These are phyloP conservation scores for Tupiocoris notatus DNA, from an alignment of 2,888 invertebrate species.

Conservation along the genomic window DNA sequence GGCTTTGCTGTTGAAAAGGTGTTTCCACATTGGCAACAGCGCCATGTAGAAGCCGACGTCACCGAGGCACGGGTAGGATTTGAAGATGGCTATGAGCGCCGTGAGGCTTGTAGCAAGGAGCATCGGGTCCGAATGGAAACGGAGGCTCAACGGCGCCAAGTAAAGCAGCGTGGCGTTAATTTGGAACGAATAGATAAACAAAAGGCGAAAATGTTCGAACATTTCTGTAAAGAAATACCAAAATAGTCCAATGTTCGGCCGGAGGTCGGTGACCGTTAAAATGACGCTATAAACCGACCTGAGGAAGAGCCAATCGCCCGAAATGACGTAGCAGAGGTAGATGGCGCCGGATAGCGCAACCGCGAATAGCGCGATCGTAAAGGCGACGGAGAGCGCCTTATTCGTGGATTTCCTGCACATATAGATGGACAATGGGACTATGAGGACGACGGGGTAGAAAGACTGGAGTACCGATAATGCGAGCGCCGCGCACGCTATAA, in stretches of 20 bases:
- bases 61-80: constrained; percentile 94
- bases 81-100: constrained; percentile 84
- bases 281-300: constrained; percentile 78
- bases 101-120: constrained; percentile 75
- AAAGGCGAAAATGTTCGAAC: constrained; percentile 96
- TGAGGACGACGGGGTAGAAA: constrained; percentile 75
- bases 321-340: constrained; percentile 63
- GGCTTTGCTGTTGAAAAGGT: constrained; percentile 77
- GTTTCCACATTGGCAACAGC: constrained; percentile 86
- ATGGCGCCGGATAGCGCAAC: constrained; percentile 55
- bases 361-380: constrained; percentile 44
- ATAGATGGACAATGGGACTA: constrained; percentile 77
- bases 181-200: constrained; percentile 96
- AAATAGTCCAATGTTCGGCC: constrained; percentile 95
- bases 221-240: constrained; percentile 99
- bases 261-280: constrained; percentile 85
- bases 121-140: constrained; percentile 76
- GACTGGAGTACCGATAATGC: constrained; percentile 80
- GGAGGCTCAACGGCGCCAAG: constrained; percentile 79
- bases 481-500: constrained; percentile 58
- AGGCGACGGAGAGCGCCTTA: constrained; percentile 40
- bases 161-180: constrained; percentile 91
- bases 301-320: constrained; percentile 65
- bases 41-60: constrained; percentile 92
- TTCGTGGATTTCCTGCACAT: constrained; percentile 52